Evolutionary conservation across 2,888 invertebrate genomes (phyloP).

Genomic region (Cecidostiba fungosa): DNA sequence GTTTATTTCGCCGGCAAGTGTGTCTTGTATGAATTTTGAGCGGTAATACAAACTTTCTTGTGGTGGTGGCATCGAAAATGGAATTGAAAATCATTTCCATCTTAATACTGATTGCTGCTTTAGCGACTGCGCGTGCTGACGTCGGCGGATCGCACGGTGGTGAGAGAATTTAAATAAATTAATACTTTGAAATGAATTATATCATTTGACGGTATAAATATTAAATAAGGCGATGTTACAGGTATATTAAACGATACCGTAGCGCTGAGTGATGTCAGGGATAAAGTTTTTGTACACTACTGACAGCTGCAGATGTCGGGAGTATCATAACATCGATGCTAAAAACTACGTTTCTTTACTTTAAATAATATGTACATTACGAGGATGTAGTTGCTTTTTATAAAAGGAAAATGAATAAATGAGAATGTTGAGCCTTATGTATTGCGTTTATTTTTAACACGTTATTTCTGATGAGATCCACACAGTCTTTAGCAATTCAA

Average conservation of each 20-base stretch:
- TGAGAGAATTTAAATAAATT: background rate
- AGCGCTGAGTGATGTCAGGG: conserved; percentile 5
- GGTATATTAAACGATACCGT: background rate
- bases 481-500: background rate
- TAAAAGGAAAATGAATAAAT: background rate
- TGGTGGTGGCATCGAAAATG: background rate
- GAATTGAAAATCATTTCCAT: background rate
- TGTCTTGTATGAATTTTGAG: background rate
- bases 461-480: background rate
- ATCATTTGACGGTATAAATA: background rate
- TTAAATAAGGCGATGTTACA: background rate
- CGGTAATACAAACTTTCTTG: background rate
- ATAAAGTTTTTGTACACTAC: conserved; percentile 15
- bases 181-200: background rate
- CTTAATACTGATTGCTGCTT: conserved; percentile 2
- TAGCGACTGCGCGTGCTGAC: background rate
- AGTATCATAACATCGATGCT: no score
- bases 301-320: no score
- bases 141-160: background rate
- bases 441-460: background rate
- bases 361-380: no score
- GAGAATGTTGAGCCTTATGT: background rate
- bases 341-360: no score
- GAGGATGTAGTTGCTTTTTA: background rate
- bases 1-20: background rate